Evolutionary conservation across 2,888 invertebrate species (phyloP), one percentile per base, ranked within the genome.

Genomic region (Cryptophagus acutangulus): DNA sequence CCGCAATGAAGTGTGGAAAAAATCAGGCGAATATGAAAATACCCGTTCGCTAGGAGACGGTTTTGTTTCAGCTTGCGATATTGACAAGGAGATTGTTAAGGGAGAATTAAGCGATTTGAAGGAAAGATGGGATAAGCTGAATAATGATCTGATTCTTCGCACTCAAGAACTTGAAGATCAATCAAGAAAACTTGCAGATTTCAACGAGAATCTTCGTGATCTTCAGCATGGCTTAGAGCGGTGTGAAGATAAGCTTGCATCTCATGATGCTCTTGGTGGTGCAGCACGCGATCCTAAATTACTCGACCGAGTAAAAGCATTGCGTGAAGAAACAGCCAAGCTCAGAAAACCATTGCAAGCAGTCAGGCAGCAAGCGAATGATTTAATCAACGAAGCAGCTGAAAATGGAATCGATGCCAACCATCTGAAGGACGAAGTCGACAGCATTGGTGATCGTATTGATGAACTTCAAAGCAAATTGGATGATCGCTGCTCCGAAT

Each of bases 1-100:
- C 74, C 81, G 93, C 55, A 93, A 92, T 59, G 95, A 95, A 58
- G 83, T 94, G 1, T 88, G 92, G 84, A 90, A 92, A 67, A 88
- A 87, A 59, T 87, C 90, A 9, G 92, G 92, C 6, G 95, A 95
- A 69, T 93, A 86, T 58, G 95, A 95, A 60, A 89, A 87, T 66
- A 86, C 87, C 51, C 82, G 82, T 61, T 82, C 84, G 0, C 72
- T 89, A 2, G 94, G 94, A 1, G 92, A 93, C 58, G 83, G 88
- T 0, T 89, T 95, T 74, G 76, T 94, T 36, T 79, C 82, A 0
- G 79, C 87, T 33, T 93, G 93, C 54, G 94, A 95, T 63, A 81
- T 86, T 36, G 94, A 95, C 61, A 90, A 93, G 62, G 92, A 93
- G 33, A 79, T 87, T 1, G 87, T 96, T 1, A 83, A 88, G 62